Evolutionary conservation across 2,888 invertebrate species (phyloP).

Genomic region (Acronicta aceris): DNA sequence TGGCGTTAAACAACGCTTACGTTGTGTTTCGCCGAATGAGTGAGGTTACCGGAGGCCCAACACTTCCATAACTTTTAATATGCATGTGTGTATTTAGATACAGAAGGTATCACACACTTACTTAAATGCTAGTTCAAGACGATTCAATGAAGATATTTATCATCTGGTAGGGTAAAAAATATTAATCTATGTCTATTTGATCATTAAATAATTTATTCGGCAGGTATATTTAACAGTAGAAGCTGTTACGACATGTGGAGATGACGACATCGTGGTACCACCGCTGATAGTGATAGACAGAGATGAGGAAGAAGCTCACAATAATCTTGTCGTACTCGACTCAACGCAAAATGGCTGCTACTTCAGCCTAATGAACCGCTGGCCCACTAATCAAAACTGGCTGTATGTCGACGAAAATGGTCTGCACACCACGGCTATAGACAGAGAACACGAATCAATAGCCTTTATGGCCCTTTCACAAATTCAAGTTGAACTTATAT

Average conservation of each 20-base stretch:
- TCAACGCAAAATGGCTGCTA: slow-evolving; percentile 66
- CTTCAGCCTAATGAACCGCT: slow-evolving; percentile 74
- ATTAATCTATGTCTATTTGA: too few relatives aligned
- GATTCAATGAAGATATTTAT: too few relatives aligned
- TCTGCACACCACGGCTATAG: slow-evolving; percentile 75
- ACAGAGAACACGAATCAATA: slow-evolving; percentile 82
- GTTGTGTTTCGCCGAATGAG: too few relatives aligned
- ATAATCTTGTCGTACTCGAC: slow-evolving; percentile 71
- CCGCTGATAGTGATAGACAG: slow-evolving; percentile 79
- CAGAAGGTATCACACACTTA: too few relatives aligned
- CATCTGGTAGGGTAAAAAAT: too few relatives aligned
- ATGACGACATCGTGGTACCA: slow-evolving; percentile 65
- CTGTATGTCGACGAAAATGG: slow-evolving; percentile 78
- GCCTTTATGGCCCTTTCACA: slow-evolving; percentile 85
- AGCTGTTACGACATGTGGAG: slow-evolving; percentile 65
- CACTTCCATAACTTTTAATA: too few relatives aligned
- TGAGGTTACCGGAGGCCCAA: too few relatives aligned
- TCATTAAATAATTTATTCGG: slow-evolving; percentile 8
- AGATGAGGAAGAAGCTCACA: slow-evolving; percentile 78
- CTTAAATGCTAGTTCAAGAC: too few relatives aligned
- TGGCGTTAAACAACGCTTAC: too few relatives aligned
- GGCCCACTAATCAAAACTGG: slow-evolving; percentile 81
- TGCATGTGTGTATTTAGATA: too few relatives aligned
- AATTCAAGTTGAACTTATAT: slow-evolving; percentile 80
- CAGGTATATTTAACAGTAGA: slow-evolving; percentile 77